Percentiles rank a stretch among this genome's conserved stretches.
Evolutionary conservation across 2,888 invertebrate species (phyloP).

Genomic region (Asteroscopus sphinx): DNA sequence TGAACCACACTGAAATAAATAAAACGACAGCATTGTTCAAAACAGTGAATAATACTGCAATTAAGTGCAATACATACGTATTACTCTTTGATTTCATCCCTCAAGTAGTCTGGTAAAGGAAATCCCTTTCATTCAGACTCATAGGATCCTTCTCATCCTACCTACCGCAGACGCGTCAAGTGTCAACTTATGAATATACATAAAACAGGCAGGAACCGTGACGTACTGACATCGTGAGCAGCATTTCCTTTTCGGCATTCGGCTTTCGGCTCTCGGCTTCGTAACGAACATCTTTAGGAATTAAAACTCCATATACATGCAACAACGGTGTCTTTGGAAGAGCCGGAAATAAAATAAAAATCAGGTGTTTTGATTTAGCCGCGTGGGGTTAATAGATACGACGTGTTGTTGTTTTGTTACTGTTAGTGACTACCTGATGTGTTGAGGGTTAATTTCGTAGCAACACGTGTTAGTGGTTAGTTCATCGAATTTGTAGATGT

Average conservation of each 20-base stretch:
- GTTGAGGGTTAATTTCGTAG: background rate
- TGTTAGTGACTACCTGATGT: background rate
- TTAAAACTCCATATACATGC: slow-evolving; percentile 45
- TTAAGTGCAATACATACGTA: background rate
- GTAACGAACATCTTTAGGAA: slow-evolving; percentile 33
- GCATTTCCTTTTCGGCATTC: slow-evolving; percentile 49
- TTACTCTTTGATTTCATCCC: slow-evolving; percentile 34
- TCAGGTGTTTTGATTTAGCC: slow-evolving; percentile 41
- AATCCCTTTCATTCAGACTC: slow-evolving; percentile 39
- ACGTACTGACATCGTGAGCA: slow-evolving; percentile 49
- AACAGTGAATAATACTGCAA: slow-evolving; percentile 26
- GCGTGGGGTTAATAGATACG: background rate
- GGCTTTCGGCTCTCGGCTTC: slow-evolving; percentile 25
- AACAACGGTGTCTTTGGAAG: slow-evolving; percentile 11
- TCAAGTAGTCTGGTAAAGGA: slow-evolving; percentile 32
- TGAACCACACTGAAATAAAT: slow-evolving; percentile 23
- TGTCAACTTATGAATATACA: slow-evolving; percentile 57
- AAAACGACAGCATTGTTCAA: slow-evolving; percentile 11
- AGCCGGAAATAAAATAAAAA: slow-evolving; percentile 46
- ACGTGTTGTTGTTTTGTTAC: background rate
- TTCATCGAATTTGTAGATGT: background rate
- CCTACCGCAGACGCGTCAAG: slow-evolving; percentile 54
- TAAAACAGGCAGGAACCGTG: slow-evolving; percentile 45
- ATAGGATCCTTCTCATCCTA: slow-evolving; percentile 47
- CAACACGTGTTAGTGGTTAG: background rate